Evolutionary conservation across 2,888 invertebrate genomes (phyloP).

Genomic region (Bombyx huttoni): DNA sequence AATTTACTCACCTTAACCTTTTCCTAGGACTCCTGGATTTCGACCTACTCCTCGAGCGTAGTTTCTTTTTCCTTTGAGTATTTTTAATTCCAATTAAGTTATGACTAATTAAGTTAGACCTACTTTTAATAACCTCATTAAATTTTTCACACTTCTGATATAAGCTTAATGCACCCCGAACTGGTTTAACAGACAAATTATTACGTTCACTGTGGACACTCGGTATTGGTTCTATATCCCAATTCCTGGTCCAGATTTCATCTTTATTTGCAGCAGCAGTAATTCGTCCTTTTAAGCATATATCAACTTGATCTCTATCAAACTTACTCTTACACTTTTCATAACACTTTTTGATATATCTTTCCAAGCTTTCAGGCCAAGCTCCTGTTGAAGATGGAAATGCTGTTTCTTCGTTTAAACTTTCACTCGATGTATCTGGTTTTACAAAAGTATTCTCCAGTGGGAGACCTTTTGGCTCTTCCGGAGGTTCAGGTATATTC

Average conservation of each 20-base stretch:
- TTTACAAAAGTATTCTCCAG: conserved; percentile 10
- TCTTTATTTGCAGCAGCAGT: conserved; percentile 91
- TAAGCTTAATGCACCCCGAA: conserved; percentile 69
- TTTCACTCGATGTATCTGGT: conserved; percentile 10
- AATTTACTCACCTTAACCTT: conserved; percentile 45
- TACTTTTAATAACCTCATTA: conserved; percentile 29
- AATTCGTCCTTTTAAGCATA: conserved; percentile 93
- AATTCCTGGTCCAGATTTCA: conserved; percentile 91
- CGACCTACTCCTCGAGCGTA: conserved; percentile 47
- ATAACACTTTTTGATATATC: conserved; percentile 94
- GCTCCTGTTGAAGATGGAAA: conserved; percentile 64
- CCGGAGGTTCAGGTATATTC: conserved; percentile 49
- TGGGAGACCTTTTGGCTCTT: conserved; percentile 13
- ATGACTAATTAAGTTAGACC: conserved; percentile 24
- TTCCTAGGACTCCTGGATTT: conserved; percentile 66
- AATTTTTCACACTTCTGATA: conserved; percentile 68
- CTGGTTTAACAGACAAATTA: conserved; percentile 75
- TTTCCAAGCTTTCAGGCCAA: conserved; percentile 85
- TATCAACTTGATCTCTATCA: conserved; percentile 95
- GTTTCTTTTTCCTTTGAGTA: conserved; percentile 44
- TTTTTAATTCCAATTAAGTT: conserved; percentile 35
- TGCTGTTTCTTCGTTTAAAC: conserved; percentile 44
- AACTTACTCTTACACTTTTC: conserved; percentile 88
- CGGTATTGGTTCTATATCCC: conserved; percentile 95
- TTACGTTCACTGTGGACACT: conserved; percentile 86